These are phyloP conservation scores for Epizoanthus stellaris DNA, from an alignment of 92 coral and sea anemone genomes.

Conservation along the genomic window DNA sequence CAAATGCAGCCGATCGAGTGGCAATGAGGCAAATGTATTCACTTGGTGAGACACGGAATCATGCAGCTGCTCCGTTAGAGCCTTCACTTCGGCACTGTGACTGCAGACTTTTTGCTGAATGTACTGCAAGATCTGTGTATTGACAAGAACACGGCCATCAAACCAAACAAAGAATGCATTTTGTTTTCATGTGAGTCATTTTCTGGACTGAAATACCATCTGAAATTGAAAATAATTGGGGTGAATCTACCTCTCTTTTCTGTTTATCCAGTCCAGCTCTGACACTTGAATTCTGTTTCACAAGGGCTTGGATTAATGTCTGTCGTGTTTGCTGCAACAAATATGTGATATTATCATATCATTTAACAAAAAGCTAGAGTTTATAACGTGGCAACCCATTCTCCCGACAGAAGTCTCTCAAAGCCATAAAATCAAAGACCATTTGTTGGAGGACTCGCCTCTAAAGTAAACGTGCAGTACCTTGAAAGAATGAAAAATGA, in stretches of 20 bases:
- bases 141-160: neutral
- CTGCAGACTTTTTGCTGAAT: conserved; percentile 85
- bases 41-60: conserved; percentile 82
- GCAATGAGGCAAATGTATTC: conserved; percentile 79
- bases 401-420: neutral
- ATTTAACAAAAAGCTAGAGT: neutral
- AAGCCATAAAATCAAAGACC: no score
- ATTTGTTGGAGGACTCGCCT: no score
- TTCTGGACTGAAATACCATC: no score
- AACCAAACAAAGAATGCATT: neutral
- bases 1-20: conserved; percentile 77
- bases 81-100: conserved; percentile 82
- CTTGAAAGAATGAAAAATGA: no score
- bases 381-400: neutral
- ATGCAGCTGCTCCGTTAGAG: conserved; percentile 73
- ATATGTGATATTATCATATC: neutral
- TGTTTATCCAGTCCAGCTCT: conserved; percentile 80
- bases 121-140: conserved; percentile 71
- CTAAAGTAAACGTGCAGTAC: no score
- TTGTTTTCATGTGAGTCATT: neutral
- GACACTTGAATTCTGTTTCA: conserved; percentile 90
- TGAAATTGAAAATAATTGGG: no score
- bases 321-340: conserved; percentile 86
- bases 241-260: conserved; percentile 75
- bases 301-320: conserved; percentile 87